Evolutionary conservation across 1,140 invertebrate genomes (phyloP), one percentile per base, ranked within the genome.

Genomic region (Bombus impatiens): DNA sequence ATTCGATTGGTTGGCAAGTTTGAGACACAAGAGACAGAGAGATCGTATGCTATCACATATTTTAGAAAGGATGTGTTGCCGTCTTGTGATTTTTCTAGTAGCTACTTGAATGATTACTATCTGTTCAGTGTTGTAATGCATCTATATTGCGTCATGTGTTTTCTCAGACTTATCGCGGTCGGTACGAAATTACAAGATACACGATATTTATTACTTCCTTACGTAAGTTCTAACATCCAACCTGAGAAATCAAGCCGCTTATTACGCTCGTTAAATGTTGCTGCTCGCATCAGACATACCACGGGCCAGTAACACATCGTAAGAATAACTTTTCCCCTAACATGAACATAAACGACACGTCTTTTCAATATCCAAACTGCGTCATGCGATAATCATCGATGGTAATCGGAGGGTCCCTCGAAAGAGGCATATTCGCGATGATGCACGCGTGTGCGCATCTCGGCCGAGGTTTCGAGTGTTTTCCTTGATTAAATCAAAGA

Each of bases 401-500:
- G 47, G 35, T 62, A 35, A 67, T 35, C 32, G 6, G 15, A 35
- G n/a, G 65, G 32, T 35, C 6, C 2, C 15, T 67, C 65, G 65
- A 35, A 18, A 15, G 65, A 18, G 65, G 28, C 13, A 32, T n/a
- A 65, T 32, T 65, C n/a, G 10, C 25, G 25, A 62, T 13, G 62
- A n/a, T 25, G 65, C 9, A 10, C n/a, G 10, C n/a, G 62, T 10
- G 18, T n/a, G 37, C 42, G 15, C 9, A 2, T 35, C 25, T 28
- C 1, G 8, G 13, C 18, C 37, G 28, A 35, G 76, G 1, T 40
- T 78, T 78, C 37, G 68, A 44, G 82, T 82, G 88, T 91, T 90
- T 88, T 87, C 76, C 76, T 87, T 65, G 87, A 91, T 91, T 84
- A 84, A 91, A 88, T 87, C 87, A 76, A 62, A 68, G 32, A 57